Evolutionary conservation across 2,113 vertebrate genomes (phyloP), one percentile per base, ranked within the genome.

Genomic region (Cricetomys ansorgei): DNA sequence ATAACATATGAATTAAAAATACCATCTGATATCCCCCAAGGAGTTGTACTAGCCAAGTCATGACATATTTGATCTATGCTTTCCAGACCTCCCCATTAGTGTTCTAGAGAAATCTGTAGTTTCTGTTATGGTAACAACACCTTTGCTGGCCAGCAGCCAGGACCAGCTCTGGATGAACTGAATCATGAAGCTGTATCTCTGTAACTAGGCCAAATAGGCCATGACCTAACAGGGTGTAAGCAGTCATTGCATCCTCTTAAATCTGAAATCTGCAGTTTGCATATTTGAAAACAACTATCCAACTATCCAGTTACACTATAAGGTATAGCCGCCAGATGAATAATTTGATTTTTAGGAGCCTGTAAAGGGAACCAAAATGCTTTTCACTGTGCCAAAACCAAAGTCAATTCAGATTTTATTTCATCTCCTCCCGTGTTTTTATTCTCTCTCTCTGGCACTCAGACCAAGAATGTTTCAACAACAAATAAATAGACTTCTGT

Each of bases 391-490:
- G 97, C 97, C 97, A 96, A 97, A 98, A 96, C 83, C 88, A 94
- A 97, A 98, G 88, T 96, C 95, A 69, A 95, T 97, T 96, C 80
- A 92, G 83, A 95, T 96, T 97, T 97, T 96, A 97, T 97, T 97
- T 96, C 94, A 64, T 81, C 88, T 92, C 96, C 95, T 96, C 92
- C 96, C 73, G 87, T 92, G 88, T 94, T 97, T 97, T 76, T 94
- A 94, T 89, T 67, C 72, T 94, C 55, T 69, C n/a, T 94, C 48
- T 43, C 67, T 95, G 95, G 94, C 85, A 95, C 34, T 91, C 62
- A 92, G 15, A 96, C 81, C 50, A 95, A 94, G 96, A 96, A 89
- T 94, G 95, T 97, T 97, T 94, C 95, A 94, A 25, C 76, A 96
- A 94, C 84, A 85, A 62, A 96, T 94, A 96, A 96, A 95, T 15